These are phyloP conservation scores for Cordilura impudica DNA, from an alignment of 2,888 invertebrate genomes.

Conservation along the genomic window DNA sequence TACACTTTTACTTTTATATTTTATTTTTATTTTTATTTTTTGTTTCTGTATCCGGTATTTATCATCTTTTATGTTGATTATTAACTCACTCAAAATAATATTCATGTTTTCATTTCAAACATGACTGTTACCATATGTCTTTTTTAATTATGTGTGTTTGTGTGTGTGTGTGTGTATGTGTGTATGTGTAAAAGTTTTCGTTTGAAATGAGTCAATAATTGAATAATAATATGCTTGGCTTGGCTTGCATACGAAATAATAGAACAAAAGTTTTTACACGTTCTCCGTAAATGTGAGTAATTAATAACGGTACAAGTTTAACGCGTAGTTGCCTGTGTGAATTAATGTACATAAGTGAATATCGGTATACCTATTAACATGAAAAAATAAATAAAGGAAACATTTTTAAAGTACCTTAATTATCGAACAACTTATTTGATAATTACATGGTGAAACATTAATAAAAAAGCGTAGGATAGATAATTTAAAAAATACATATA, in stretches of 20 bases:
- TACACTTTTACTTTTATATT: not conserved
- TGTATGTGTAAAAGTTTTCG: not conserved
- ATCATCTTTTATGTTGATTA: slow-evolving; percentile 16
- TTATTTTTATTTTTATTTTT: not conserved
- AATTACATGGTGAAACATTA: too few species aligned
- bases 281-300: slow-evolving; percentile 37
- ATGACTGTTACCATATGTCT: not conserved
- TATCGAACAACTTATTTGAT: too few species aligned
- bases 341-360: too few species aligned
- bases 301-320: slow-evolving; percentile 12
- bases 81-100: slow-evolving; percentile 21
- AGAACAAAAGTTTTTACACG: slow-evolving; percentile 7
- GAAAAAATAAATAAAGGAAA: too few species aligned
- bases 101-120: slow-evolving; percentile 14
- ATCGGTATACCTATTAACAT: too few species aligned
- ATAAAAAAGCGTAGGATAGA: too few species aligned
- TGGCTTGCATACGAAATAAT: not conserved
- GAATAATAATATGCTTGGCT: not conserved
- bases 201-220: too few species aligned
- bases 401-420: too few species aligned
- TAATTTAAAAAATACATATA: too few species aligned
- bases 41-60: not conserved
- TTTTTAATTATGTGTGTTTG: not conserved
- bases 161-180: not conserved
- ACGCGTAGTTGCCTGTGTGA: not conserved